These are phyloP conservation scores for Eupithecia abbreviata DNA, from an alignment of 2,888 invertebrate genomes.

Conservation along the genomic window DNA sequence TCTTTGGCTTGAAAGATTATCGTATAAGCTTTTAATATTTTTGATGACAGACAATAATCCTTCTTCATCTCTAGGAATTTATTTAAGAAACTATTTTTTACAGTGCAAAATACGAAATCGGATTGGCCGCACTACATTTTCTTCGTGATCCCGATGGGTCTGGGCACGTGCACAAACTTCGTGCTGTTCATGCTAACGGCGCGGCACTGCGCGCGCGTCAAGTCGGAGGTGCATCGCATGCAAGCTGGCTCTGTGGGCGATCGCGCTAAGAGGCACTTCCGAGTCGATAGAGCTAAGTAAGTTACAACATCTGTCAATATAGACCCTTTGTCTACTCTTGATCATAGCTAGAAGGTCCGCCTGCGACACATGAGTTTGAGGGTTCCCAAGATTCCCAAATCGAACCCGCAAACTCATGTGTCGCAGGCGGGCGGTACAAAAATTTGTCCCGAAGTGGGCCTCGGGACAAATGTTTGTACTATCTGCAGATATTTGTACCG, in stretches of 20 bases:
- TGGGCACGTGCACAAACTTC: conserved; percentile 86
- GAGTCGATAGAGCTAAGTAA: conserved; percentile 88
- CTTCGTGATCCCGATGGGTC: conserved; percentile 86
- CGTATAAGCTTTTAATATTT: neutral
- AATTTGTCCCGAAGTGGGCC: no score
- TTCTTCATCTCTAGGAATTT: neutral
- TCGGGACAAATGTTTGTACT: no score
- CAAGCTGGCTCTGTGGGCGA: conserved; percentile 86
- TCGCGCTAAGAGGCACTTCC: conserved; percentile 84
- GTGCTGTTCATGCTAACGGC: conserved; percentile 88
- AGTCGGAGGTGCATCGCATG: conserved; percentile 88
- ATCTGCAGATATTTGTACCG: no score
- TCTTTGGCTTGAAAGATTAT: neutral
- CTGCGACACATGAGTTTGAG: no score
- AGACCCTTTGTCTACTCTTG: neutral
- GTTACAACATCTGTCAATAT: conserved; percentile 42
- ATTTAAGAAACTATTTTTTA: conserved; percentile 36
- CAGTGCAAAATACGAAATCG: conserved; percentile 67
- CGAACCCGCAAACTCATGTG: no score
- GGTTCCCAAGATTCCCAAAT: no score
- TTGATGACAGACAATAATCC: neutral
- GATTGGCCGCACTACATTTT: conserved; percentile 84
- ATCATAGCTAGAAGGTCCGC: neutral
- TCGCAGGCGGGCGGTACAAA: no score
- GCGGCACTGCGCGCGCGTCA: conserved; percentile 88